These are phyloP conservation scores for Bradypodion ventrale DNA, from an alignment of 2,797 vertebrate species.

Conservation along the genomic window DNA sequence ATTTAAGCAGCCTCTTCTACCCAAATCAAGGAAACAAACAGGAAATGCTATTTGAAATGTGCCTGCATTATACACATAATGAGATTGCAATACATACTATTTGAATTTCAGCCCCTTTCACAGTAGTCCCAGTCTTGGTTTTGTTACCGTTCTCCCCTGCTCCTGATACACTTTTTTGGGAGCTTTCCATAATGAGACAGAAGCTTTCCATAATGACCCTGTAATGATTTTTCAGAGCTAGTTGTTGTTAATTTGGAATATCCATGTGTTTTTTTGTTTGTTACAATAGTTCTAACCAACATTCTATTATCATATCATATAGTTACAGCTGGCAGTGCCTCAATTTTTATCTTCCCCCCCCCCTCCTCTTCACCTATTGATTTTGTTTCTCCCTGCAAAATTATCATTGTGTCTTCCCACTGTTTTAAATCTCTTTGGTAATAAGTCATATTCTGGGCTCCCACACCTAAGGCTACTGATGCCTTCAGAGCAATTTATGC, in stretches of 20 bases:
- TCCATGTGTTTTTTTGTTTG: background rate
- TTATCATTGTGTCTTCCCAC: background rate
- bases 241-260: background rate
- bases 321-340: background rate
- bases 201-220: background rate
- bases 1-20: background rate
- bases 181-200: background rate
- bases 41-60: background rate
- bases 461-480: background rate
- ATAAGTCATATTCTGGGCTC: background rate
- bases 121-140: background rate
- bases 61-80: background rate
- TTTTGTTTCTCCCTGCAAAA: background rate
- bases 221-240: background rate
- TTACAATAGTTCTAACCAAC: too few relatives aligned
- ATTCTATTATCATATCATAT: background rate
- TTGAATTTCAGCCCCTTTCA: background rate
- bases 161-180: background rate
- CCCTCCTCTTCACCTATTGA: background rate
- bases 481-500: background rate
- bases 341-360: background rate
- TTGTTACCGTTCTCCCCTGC: background rate
- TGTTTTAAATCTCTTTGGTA: background rate
- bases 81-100: background rate
- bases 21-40: constrained; percentile 5